Percentiles rank a stretch among this genome's conserved stretches.
phyloP scores from a whole-genome alignment of 2,797 vertebrate genomes.

The Petrocephalus sullivani region DNA sequence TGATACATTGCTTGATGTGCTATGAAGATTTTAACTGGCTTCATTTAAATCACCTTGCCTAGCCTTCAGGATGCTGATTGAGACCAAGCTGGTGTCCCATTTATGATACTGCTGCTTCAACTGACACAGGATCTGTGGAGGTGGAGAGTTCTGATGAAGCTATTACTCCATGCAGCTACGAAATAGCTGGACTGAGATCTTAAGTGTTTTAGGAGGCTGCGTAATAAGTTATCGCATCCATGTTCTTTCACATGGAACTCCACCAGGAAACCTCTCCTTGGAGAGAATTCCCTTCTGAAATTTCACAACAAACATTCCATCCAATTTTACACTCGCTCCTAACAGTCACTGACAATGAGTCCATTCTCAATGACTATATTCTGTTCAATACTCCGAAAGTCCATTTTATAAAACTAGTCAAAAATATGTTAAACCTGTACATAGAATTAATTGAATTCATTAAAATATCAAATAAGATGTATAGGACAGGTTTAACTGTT shows the following conservation, averaged over 20 bases:
- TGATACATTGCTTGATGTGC: neutral
- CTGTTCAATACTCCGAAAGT: neutral
- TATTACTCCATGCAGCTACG: neutral
- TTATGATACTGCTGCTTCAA: neutral
- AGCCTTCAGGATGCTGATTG: neutral
- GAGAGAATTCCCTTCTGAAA: neutral
- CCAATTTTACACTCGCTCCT: neutral
- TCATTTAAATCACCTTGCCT: neutral
- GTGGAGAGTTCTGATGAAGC: neutral
- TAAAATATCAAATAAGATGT: neutral
- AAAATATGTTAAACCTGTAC: neutral
- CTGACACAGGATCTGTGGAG: neutral
- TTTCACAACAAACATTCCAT: conserved; percentile 1
- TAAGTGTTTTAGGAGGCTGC: neutral
- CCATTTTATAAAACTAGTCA: neutral
- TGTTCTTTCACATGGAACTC: neutral
- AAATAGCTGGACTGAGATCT: neutral
- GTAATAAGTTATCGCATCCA: neutral
- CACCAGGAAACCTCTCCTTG: neutral
- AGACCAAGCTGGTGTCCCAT: neutral
- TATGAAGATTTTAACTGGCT: neutral
- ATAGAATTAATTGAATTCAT: neutral
- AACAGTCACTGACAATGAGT: neutral
- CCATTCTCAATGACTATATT: neutral
- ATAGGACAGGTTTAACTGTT: neutral